These are phyloP conservation scores for Gnatocerus cornutus DNA, from an alignment of 2,888 invertebrate genomes.

Conservation along the genomic window DNA sequence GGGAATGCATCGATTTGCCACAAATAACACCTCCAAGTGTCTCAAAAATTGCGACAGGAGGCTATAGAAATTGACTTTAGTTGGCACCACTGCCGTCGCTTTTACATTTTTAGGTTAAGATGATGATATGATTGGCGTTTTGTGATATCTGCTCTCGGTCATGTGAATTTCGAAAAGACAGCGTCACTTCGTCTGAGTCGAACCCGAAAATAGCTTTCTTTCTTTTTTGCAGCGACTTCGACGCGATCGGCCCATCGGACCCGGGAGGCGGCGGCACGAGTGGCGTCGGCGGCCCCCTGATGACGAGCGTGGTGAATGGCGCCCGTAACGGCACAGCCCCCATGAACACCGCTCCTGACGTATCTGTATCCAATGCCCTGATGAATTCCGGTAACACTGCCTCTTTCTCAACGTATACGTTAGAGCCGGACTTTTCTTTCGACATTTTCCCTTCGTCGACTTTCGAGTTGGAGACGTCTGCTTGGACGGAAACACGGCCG, in stretches of 20 bases:
- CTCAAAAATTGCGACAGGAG: no score
- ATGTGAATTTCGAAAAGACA: background rate
- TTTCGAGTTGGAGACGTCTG: conserved; percentile 69
- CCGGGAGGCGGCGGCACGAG: conserved; percentile 62
- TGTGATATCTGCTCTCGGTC: no score
- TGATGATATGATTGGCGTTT: no score
- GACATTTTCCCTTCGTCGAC: conserved; percentile 77
- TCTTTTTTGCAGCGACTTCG: conserved; percentile 68
- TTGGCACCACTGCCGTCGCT: no score
- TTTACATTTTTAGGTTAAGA: no score
- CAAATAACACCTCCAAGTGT: no score
- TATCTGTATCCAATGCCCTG: conserved; percentile 48
- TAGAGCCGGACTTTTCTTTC: conserved; percentile 70
- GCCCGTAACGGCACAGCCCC: conserved; percentile 65
- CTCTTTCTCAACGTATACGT: conserved; percentile 60
- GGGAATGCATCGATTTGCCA: no score
- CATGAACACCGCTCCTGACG: conserved; percentile 47
- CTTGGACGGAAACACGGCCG: conserved; percentile 71
- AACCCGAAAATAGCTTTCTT: no score
- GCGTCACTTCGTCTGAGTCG: no score
- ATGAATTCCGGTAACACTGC: conserved; percentile 52
- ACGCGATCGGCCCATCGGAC: conserved; percentile 65
- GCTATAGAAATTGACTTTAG: no score
- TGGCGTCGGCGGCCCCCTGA: conserved; percentile 80
- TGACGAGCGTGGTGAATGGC: conserved; percentile 84